A percentile compares a stretch with the other conserved stretches of the same genome.
Evolutionary conservation across 2,797 vertebrate species (phyloP).

Genomic region (Mycteria americana): DNA sequence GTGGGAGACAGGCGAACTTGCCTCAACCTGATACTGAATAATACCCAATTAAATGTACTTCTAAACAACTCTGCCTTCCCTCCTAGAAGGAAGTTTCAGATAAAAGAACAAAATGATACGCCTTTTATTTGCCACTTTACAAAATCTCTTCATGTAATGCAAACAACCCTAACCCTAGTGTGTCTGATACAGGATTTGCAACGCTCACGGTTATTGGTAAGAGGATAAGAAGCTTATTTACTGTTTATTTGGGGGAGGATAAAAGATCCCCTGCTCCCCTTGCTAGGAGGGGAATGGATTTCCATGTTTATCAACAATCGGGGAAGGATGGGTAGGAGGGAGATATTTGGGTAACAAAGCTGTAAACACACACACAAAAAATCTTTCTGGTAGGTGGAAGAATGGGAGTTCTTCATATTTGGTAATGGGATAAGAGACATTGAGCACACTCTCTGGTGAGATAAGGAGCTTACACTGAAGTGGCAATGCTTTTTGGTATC

Average conservation of each 20-base stretch:
- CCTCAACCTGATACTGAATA: conserved; percentile 48
- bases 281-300: conserved; percentile 22
- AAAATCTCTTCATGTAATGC: conserved; percentile 33
- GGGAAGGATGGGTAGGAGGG: not conserved
- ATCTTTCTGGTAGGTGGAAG: not conserved
- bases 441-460: not conserved
- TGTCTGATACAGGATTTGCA: conserved; percentile 57
- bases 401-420: not conserved
- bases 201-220: not conserved
- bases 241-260: conserved; percentile 28
- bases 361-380: not conserved
- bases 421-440: not conserved
- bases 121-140: conserved; percentile 43
- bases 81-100: conserved; percentile 35
- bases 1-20: conserved; percentile 37
- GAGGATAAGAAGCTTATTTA: conserved; percentile 63
- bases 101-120: conserved; percentile 25
- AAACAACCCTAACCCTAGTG: conserved; percentile 52
- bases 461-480: conserved; percentile 17
- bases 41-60: conserved; percentile 60
- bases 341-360: not conserved
- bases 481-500: not conserved
- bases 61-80: conserved; percentile 30
- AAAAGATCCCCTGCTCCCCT: conserved; percentile 12
- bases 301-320: not conserved